Evolutionary conservation across 2,113 vertebrate species (phyloP), one percentile per base, ranked within the genome.

Genomic region (Menidia beryllina): DNA sequence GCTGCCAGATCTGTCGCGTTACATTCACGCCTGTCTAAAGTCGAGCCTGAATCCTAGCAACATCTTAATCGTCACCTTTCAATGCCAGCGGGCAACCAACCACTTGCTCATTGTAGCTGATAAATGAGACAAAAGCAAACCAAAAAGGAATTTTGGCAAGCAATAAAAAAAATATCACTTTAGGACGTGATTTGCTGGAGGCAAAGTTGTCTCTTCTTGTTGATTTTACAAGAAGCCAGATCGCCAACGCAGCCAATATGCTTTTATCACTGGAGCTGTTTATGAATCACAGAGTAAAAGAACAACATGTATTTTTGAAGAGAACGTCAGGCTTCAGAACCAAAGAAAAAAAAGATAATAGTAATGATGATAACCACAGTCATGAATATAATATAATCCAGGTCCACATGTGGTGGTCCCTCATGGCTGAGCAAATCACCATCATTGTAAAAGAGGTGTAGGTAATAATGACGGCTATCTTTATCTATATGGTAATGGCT

Each of bases 371-470:
- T n/a, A 72, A 61, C 25, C 45, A 49, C 49, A 5, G 19, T 3
- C 49, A 79, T 72, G 61, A 69, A 77, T 75, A 55, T 64, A 15
- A 84, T 71, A 87, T 72, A 43, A 67, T 48, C 36, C 50, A 21
- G 10, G 24, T 41, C 51, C 57, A n/a, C 20, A 6, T 34, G 7
- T 34, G 30, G 30, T 5, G 26, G 39, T 8, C 57, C 55, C 45
- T 68, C 14, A n/a, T 63, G 45, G 49, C 30, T 15, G 9, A 58
- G 51, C 11, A 66, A 59, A 72, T 78, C 26, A 27, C 63, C 47
- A 17, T 63, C 25, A 67, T 72, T 70, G 39, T 34, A 55, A 51
- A 51, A 51, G n/a, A 43, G 12, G n/a, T 3, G 55, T 60, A 23
- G n/a, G 59, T 65, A 48, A 67, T 68, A 62, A 72, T 49, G 51